phyloP scores from a whole-genome alignment of 2,888 invertebrate genomes.

The Dryobotodes eremita region DNA sequence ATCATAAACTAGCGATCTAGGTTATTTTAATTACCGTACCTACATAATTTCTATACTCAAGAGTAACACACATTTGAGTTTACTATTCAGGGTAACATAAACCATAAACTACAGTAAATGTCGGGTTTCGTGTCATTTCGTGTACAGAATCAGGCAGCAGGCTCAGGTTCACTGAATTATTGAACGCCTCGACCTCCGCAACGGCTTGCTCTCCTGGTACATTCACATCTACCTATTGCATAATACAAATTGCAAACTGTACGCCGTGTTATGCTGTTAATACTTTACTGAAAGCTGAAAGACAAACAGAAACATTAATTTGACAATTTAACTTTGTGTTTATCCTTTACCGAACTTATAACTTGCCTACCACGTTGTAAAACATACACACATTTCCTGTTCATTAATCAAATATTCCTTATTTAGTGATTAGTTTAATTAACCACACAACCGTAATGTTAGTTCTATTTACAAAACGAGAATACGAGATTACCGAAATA shows the following conservation, averaged over 20 bases:
- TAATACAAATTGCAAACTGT: constrained; percentile 73
- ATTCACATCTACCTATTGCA: constrained; percentile 69
- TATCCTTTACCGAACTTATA: not conserved
- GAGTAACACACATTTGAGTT: constrained; percentile 35
- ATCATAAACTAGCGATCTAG: not conserved
- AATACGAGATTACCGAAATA: not conserved
- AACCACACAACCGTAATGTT: not conserved
- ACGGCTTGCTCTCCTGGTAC: constrained; percentile 76
- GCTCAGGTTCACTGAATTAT: constrained; percentile 78
- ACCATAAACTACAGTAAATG: constrained; percentile 51
- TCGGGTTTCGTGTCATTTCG: constrained; percentile 18
- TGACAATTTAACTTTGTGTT: not conserved
- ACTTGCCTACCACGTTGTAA: not conserved
- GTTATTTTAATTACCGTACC: constrained; percentile 1
- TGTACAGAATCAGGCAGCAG: constrained; percentile 67
- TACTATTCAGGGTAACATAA: constrained; percentile 36
- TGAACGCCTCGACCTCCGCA: constrained; percentile 75
- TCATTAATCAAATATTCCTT: not conserved
- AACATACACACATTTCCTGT: not conserved
- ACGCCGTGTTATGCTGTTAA: constrained; percentile 43
- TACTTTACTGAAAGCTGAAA: constrained; percentile 15
- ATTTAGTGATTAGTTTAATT: not conserved
- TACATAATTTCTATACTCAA: constrained; percentile 5
- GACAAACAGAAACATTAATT: constrained; percentile 9
- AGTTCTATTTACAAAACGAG: constrained; percentile 1